Base-by-base conservation (phyloP, 2,888 invertebrate species). In the Muscina levida region DNA sequence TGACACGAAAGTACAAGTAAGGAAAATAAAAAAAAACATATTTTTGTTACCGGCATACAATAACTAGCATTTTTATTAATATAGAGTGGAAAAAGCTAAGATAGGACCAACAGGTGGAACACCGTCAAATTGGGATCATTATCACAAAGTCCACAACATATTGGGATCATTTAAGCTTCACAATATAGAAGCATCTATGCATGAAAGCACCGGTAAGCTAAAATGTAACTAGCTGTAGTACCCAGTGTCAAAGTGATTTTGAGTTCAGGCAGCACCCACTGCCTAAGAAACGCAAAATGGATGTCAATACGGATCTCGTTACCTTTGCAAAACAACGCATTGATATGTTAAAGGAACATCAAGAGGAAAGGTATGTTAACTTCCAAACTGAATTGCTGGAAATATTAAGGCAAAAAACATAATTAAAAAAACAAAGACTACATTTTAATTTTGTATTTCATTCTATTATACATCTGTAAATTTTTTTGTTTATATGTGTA, bases 41-140 rank as follows among this genome's bases (percentile, higher is more conserved):
- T n/a, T n/a, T n/a, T n/a, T n/a, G n/a, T n/a, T n/a, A n/a, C n/a
- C n/a, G n/a, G n/a, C n/a, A n/a, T n/a, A n/a, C n/a, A n/a, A n/a
- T n/a, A n/a, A n/a, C n/a, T n/a, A n/a, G n/a, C n/a, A n/a, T n/a
- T n/a, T 39, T 39, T 39, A 8, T 46, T 46, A 15, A 6, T 46
- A 6, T 13, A 26, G 62, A 19, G 22, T 17, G 19, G 42, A 62
- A 17, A 62, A 62, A 42, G 19, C 4, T 1, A 62, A 62, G 46
- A 26, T 48, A 15, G 46, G 46, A 26, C 31, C 48, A 15, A 46
- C 31, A 3, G 48, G 66, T 15, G 66, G 66, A n/a, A n/a, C 66
- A 15, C 66, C 66, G 10, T 66, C 66, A 2, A 15, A 24, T 15
- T 66, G 66, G 66, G 48, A 66, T 15, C 66, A 51, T 48, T 67